phyloP scores from a whole-genome alignment of 2,113 vertebrate genomes.

The Laterallus jamaicensis region DNA sequence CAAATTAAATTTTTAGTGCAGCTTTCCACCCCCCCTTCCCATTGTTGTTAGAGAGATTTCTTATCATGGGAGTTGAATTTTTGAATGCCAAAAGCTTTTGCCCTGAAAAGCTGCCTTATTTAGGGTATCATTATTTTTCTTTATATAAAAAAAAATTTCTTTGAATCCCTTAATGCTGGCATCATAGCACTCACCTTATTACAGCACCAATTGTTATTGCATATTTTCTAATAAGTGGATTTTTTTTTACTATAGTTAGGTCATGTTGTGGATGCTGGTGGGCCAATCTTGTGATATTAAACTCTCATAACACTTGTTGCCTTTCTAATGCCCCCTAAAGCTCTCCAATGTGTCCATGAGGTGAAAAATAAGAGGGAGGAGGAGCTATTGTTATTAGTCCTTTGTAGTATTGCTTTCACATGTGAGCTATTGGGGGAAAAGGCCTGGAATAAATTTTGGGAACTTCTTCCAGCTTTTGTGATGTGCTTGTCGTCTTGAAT shows the following conservation, averaged over 20 bases:
- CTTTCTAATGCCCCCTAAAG: background rate
- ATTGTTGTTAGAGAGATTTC: background rate
- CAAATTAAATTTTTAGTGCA: slow-evolving; percentile 10
- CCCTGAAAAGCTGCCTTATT: background rate
- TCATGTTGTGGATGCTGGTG: background rate
- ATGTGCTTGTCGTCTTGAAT: background rate
- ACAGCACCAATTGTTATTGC: background rate
- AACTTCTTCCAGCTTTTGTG: background rate
- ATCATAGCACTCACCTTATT: background rate
- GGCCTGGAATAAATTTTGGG: background rate
- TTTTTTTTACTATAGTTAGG: background rate
- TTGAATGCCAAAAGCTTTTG: background rate
- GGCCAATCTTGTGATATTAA: background rate
- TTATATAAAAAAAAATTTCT: background rate
- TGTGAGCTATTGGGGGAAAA: background rate
- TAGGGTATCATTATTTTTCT: background rate
- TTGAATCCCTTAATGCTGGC: background rate
- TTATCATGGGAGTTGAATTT: background rate
- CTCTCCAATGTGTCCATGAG: background rate
- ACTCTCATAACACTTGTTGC: background rate
- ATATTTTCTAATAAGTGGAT: background rate
- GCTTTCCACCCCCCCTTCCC: background rate
- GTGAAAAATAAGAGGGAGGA: background rate
- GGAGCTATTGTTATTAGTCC: background rate
- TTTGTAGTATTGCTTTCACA: background rate